Percentiles rank a stretch among this genome's conserved stretches.
These are phyloP conservation scores for Papilio gigon DNA, from an alignment of 2,888 invertebrate genomes.

Conservation along the genomic window DNA sequence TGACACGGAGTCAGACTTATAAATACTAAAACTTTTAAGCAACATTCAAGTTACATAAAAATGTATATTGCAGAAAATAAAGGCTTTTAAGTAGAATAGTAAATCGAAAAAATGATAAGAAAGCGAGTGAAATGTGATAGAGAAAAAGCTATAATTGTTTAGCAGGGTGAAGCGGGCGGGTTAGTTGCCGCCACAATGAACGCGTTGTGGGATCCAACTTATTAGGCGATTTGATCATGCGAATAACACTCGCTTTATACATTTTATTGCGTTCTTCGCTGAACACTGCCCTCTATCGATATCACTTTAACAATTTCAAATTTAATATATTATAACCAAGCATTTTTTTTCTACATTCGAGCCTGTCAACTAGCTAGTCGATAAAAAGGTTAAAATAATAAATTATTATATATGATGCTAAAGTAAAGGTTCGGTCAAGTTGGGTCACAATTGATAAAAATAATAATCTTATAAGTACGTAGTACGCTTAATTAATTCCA, in stretches of 20 bases:
- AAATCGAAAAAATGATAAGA: constrained; percentile 22
- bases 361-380: constrained; percentile 34
- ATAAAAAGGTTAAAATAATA: background rate
- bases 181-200: constrained; percentile 77
- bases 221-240: constrained; percentile 81
- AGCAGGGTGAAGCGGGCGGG: constrained; percentile 60
- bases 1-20: too few relatives aligned
- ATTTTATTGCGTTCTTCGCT: constrained; percentile 71
- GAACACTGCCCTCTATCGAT: constrained; percentile 67
- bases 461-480: too few relatives aligned
- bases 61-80: background rate
- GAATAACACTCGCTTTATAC: constrained; percentile 78
- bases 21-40: background rate
- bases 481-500: background rate
- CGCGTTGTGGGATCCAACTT: constrained; percentile 79
- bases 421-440: too few relatives aligned
- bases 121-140: constrained; percentile 49
- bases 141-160: constrained; percentile 60
- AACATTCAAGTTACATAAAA: background rate
- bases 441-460: too few relatives aligned
- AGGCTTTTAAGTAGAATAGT: constrained; percentile 5
- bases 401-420: too few relatives aligned
- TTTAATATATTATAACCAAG: constrained; percentile 54
- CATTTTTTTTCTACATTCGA: constrained; percentile 43
- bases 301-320: constrained; percentile 60